Conservation (phyloP, 92 coral and sea anemone genomes). For the Porites lobata region DNA sequence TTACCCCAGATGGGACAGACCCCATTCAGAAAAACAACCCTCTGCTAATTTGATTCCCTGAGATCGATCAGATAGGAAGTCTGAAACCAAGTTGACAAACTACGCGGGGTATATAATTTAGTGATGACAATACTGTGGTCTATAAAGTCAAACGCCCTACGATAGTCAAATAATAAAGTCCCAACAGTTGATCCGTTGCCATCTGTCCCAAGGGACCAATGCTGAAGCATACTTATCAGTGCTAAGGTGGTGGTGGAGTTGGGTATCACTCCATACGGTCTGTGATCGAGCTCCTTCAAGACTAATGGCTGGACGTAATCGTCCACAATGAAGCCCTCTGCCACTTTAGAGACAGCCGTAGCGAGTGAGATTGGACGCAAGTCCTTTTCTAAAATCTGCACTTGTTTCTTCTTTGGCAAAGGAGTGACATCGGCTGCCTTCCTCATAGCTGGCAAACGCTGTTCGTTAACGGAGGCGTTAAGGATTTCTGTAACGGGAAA, state of each 20-base stretch:
- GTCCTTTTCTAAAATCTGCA: background rate
- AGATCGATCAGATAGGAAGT: background rate
- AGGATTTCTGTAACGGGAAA: background rate
- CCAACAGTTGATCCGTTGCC: background rate
- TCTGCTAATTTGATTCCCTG: background rate
- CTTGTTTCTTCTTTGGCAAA: background rate
- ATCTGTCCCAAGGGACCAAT: slow-evolving; percentile 8
- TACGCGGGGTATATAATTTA: background rate
- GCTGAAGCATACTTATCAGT: background rate
- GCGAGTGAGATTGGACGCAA: background rate
- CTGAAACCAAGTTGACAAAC: background rate
- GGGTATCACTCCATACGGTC: too few species aligned
- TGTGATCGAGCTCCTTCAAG: background rate
- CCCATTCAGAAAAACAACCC: background rate
- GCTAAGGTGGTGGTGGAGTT: background rate
- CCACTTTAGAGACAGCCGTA: slow-evolving; percentile 3
- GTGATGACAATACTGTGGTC: slow-evolving; percentile 10
- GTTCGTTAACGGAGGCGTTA: background rate
- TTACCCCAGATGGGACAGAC: background rate
- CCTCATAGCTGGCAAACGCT: background rate
- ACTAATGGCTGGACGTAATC: background rate
- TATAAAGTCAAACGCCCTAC: slow-evolving; percentile 5
- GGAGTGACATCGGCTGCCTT: background rate
- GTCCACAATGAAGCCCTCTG: background rate
- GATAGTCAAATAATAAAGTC: too few species aligned